Evolutionary conservation across 1,140 invertebrate species (phyloP), one percentile per base, ranked within the genome.

Genomic region (Gryon sp.): DNA sequence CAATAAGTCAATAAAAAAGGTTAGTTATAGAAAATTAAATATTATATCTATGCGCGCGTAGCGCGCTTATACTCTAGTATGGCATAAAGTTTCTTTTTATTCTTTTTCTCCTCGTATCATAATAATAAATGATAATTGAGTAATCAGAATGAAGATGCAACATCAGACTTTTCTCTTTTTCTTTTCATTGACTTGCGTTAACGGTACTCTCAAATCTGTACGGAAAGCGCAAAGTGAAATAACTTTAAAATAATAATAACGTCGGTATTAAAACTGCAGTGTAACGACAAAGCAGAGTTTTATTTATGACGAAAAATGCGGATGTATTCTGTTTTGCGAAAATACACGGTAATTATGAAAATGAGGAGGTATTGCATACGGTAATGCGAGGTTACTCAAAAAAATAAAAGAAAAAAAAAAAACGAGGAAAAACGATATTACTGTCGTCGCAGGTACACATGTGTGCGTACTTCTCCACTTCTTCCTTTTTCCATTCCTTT

Each of bases 281-380:
- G 55, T 55, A 74, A 75, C 62, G 48, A 66, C 60, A 75, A 68
- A 75, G 53, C 22, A 36, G 36, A 14, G 62, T 62, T 73, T 75
- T 66, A 74, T 62, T 75, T 62, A 28, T 41, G 62, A 55, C 62
- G 62, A 75, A 68, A 75, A 75, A 62, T 68, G 62, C 72, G 72
- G 80, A 80, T 75, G 76, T 78, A 65, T 60, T 50, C 63, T 63
- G 48, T 76, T 83, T 78, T 41, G 62, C 48, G 66, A 78, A 81
- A 81, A 83, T 62, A 65, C 48, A 24, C 38, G 1, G 60, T 48
- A 57, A 45, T 76, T 77, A 28, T 60, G 75, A 62, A 75, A 65
- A 66, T 52, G 40, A 38, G 26, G 28, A 38, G 48, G 62, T 46
- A 38, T 45, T 34, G 34, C 22, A 34, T 41, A 38, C 59, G 45